Evolutionary conservation across 2,888 invertebrate species (phyloP).

Genomic region (Glyphotaelius pellucidus): DNA sequence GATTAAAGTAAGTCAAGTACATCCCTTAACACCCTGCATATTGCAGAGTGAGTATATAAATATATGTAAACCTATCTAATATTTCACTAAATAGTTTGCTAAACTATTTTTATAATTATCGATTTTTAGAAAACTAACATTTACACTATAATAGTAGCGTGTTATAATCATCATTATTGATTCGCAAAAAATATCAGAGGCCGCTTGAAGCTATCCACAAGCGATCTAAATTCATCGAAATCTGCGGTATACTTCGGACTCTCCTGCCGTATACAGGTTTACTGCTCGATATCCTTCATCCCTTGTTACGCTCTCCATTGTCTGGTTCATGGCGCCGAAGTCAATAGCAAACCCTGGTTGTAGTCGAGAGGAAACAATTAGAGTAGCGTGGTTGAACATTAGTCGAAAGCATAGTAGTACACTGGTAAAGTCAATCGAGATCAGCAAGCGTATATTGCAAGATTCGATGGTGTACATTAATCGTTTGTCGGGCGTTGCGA

Average conservation of each 20-base stretch:
- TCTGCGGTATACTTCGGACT: neutral
- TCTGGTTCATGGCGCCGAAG: neutral
- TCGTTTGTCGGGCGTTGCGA: conserved; percentile 7
- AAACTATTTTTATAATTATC: too few relatives aligned
- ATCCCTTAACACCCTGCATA: too few relatives aligned
- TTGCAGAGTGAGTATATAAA: too few relatives aligned
- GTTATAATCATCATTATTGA: too few relatives aligned
- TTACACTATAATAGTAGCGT: too few relatives aligned
- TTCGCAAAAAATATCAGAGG: too few relatives aligned
- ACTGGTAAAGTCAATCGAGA: neutral
- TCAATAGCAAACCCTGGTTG: neutral
- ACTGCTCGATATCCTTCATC: neutral
- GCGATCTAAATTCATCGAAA: neutral
- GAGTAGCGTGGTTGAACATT: neutral
- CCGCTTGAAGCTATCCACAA: too few relatives aligned
- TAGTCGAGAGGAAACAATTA: neutral
- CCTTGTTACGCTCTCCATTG: neutral
- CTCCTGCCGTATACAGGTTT: neutral
- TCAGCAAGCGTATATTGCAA: neutral
- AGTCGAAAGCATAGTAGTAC: neutral
- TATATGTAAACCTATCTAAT: too few relatives aligned
- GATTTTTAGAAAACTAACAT: too few relatives aligned
- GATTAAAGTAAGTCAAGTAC: too few relatives aligned
- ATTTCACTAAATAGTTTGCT: too few relatives aligned
- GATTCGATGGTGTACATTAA: conserved; percentile 21